Conservation (phyloP, 2,888 invertebrate genomes). For the Laothoe populi region DNA sequence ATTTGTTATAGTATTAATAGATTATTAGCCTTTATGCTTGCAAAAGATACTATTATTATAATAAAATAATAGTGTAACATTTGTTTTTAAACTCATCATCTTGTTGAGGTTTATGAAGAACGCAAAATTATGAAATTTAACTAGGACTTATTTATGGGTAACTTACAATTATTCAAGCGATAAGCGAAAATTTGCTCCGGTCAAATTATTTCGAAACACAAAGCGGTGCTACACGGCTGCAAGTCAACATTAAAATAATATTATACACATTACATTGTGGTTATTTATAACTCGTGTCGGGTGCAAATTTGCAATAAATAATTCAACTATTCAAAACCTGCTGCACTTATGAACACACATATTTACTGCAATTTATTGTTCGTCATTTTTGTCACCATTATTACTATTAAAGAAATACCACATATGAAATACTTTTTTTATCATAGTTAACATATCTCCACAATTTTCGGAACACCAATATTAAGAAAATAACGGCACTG, state of each 20-base stretch:
- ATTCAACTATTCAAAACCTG: conserved; percentile 76
- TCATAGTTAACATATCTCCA: conserved; percentile 8
- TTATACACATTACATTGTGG: conserved; percentile 80
- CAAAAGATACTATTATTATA: no score
- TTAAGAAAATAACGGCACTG: conserved; percentile 14
- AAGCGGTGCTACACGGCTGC: conserved; percentile 74
- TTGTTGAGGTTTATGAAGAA: no score
- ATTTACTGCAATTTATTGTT: conserved; percentile 39
- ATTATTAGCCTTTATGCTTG: no score
- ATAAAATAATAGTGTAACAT: no score
- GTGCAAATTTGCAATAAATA: conserved; percentile 75
- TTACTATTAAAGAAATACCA: conserved; percentile 24
- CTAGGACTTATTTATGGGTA: conserved; percentile 6
- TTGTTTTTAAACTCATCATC: background rate
- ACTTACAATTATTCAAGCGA: conserved; percentile 70
- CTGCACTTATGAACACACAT: conserved; percentile 66
- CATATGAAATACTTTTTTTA: background rate
- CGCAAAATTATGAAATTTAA: background rate
- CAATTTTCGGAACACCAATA: background rate
- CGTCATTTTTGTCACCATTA: conserved; percentile 41
- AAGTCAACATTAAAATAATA: conserved; percentile 59
- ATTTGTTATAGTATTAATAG: background rate
- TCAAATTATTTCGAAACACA: conserved; percentile 56
- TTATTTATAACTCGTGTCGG: conserved; percentile 72
- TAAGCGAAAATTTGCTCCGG: conserved; percentile 59